Evolutionary conservation across 2,888 invertebrate species (phyloP), one percentile per base, ranked within the genome.

Genomic region (Dryadula phaetusa): DNA sequence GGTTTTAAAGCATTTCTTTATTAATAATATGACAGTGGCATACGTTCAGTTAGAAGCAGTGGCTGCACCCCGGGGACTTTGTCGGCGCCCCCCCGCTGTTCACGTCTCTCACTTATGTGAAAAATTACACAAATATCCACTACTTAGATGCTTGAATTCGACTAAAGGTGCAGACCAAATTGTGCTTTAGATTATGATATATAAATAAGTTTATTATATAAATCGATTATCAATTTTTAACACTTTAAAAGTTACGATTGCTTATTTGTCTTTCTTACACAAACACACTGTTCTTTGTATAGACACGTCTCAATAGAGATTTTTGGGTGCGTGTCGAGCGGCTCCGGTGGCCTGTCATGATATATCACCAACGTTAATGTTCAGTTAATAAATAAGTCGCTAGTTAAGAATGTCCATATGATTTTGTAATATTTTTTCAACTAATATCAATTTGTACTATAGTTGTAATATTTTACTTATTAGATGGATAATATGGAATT

Each of bases 71-170:
- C 86, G 86, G 85, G 86, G 82, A 74, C 90, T 90, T 90, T 90
- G 90, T 87, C 90, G 91, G 90, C 79, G 82, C 84, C 87, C 87
- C 61, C 90, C 90, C 81, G 87, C 79, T 74, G 88, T 63, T 81
- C 70, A 60, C 75, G 71, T 78, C 82, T 81, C 75, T 78, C 78
- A 84, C 82, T 83, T 82, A 87, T 77, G 82, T 88, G 88, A 90
- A 87, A 89, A 88, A 88, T 87, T 83, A 80, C 82, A 76, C 77
- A 75, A 79, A 74, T 73, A 75, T 72, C 72, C 68, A 69, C 70
- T 47, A 70, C 65, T 75, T 72, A 67, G 67, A 66, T 46, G 64
- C 52, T 67, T 60, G 46, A 60, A 72, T 40, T 16, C 6, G 32
- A 42, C 8, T 0, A 8, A 3, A 6, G n/a, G 37, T 6, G 22